Evolutionary conservation across 2,113 vertebrate genomes (phyloP).

Genomic region (Daphoenositta chrysoptera): DNA sequence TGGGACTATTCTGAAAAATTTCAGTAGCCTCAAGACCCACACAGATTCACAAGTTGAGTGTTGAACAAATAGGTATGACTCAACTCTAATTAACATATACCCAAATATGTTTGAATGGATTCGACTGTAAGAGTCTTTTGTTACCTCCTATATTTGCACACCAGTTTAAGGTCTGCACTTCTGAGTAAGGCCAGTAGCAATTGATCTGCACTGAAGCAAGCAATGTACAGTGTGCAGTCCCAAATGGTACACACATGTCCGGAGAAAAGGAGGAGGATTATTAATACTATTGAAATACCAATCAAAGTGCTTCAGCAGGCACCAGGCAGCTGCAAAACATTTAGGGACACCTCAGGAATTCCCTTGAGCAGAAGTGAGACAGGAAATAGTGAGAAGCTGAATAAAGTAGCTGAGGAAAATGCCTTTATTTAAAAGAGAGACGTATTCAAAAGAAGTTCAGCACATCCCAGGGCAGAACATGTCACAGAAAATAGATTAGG

Average conservation of each 20-base stretch:
- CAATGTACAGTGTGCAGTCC: neutral
- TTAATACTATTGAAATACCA: slow-evolving; percentile 31
- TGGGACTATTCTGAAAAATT: neutral
- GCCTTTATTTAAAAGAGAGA: neutral
- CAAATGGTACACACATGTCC: slow-evolving; percentile 44
- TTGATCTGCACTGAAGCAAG: neutral
- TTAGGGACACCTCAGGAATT: slow-evolving; percentile 53
- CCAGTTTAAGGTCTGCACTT: neutral
- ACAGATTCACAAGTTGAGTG: neutral
- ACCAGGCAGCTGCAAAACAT: slow-evolving; percentile 52
- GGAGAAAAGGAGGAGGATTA: slow-evolving; percentile 8
- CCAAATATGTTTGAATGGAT: neutral
- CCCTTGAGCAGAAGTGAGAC: slow-evolving; percentile 37
- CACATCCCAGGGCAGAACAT: neutral
- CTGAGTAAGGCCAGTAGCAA: slow-evolving; percentile 36
- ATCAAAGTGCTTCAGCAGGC: slow-evolving; percentile 7
- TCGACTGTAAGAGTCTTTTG: neutral
- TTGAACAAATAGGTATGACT: slow-evolving; percentile 8
- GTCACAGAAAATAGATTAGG: neutral
- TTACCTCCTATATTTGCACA: neutral
- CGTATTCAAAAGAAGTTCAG: neutral
- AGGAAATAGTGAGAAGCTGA: slow-evolving; percentile 34
- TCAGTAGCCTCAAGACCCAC: neutral
- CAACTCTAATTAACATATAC: neutral
- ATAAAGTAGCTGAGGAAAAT: slow-evolving; percentile 40